Percentiles rank a stretch among this genome's conserved stretches.
Evolutionary conservation across 1,140 invertebrate genomes (phyloP).

Genomic region (Polyergus mexicanus): DNA sequence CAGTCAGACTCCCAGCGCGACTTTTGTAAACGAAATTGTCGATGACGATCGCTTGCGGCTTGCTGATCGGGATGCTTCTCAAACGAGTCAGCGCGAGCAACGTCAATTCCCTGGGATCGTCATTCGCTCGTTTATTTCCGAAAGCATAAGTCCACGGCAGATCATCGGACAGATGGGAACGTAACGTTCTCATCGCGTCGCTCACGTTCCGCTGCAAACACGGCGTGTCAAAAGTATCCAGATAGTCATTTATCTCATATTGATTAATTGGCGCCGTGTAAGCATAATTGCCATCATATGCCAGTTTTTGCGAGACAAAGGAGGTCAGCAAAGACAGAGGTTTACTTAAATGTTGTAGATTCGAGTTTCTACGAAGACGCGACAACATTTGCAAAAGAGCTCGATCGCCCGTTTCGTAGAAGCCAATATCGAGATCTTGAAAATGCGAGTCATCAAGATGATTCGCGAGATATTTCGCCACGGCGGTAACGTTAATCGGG

Average conservation of each 20-base stretch:
- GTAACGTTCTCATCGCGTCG: conserved; percentile 31
- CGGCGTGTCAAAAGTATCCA: conserved; percentile 44
- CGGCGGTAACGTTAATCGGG: not conserved
- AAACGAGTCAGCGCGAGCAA: conserved; percentile 31
- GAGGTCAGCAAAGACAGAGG: conserved; percentile 40
- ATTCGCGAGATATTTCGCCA: conserved; percentile 26
- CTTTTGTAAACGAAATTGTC: conserved; percentile 58
- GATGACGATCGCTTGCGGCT: not conserved
- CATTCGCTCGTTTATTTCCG: not conserved
- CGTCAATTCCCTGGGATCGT: conserved; percentile 36
- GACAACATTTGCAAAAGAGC: conserved; percentile 24
- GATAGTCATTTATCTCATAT: not conserved
- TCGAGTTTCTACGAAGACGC: not conserved
- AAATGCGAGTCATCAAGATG: conserved; percentile 16
- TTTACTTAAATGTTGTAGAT: conserved; percentile 14
- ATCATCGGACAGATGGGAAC: conserved; percentile 11
- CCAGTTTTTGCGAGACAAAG: conserved; percentile 47
- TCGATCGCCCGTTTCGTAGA: conserved; percentile 41
- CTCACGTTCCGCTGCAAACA: conserved; percentile 30
- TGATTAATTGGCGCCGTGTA: conserved; percentile 8
- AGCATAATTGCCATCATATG: not conserved
- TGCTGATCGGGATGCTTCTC: conserved; percentile 17
- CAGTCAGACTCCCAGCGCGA: not conserved
- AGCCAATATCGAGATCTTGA: conserved; percentile 38
- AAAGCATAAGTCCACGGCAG: conserved; percentile 58